These are phyloP conservation scores for Catostylus mosaicus DNA, from an alignment of 30 jellyfish, hydroid and myxozoan species.

Conservation along the genomic window DNA sequence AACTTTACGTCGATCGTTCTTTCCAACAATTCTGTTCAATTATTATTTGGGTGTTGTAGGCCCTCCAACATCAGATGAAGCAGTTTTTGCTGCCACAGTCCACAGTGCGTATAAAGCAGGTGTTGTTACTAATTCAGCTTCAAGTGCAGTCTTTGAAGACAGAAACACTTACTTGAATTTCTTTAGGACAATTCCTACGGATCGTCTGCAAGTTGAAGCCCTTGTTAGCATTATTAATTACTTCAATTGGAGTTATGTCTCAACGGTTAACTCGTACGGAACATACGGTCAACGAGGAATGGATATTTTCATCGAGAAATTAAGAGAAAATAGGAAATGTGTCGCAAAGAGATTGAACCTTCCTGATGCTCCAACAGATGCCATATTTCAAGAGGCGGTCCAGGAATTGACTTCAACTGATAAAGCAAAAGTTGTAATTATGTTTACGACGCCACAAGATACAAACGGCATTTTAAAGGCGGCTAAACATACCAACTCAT, in stretches of 20 bases:
- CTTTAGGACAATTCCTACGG: slow-evolving; percentile 88
- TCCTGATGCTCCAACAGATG: slow-evolving; percentile 29
- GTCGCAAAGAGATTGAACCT: slow-evolving; percentile 38
- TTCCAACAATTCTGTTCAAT: neutral
- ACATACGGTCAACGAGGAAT: slow-evolving; percentile 68
- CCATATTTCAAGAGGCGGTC: slow-evolving; percentile 11
- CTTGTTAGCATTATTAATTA: slow-evolving; percentile 46
- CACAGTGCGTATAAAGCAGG: slow-evolving; percentile 49
- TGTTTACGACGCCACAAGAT: slow-evolving; percentile 70
- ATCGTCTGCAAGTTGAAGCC: slow-evolving; percentile 58
- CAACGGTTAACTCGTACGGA: slow-evolving; percentile 73
- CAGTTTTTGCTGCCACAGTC: slow-evolving; percentile 63
- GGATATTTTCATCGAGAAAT: slow-evolving; percentile 8
- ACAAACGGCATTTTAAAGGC: slow-evolving; percentile 64
- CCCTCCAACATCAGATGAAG: slow-evolving; percentile 76
- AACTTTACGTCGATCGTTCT: slow-evolving; percentile 46
- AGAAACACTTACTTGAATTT: slow-evolving; percentile 47
- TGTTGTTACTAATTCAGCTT: slow-evolving; percentile 63
- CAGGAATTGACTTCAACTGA: neutral
- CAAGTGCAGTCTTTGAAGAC: slow-evolving; percentile 66
- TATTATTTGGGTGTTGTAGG: slow-evolving; percentile 50
- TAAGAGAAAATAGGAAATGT: slow-evolving; percentile 18
- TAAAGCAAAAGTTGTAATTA: slow-evolving; percentile 47
- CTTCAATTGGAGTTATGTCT: slow-evolving; percentile 77
- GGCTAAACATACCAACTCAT: slow-evolving; percentile 14